A percentile compares a stretch with the other conserved stretches of the same genome.
Evolutionary conservation across 2,888 invertebrate genomes (phyloP).

Genomic region (Beris chalybata): DNA sequence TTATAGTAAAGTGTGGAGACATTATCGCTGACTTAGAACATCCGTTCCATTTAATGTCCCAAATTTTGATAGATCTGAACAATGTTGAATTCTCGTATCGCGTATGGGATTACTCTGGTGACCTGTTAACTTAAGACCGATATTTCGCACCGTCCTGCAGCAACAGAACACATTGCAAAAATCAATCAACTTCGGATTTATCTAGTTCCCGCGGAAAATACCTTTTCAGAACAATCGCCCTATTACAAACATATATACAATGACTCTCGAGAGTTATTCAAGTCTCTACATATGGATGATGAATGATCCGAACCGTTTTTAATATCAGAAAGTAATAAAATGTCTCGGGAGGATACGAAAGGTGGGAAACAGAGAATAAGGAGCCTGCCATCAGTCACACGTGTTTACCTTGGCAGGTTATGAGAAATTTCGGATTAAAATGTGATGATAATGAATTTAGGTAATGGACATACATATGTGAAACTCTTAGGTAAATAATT

Average conservation of each 20-base stretch:
- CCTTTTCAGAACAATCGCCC: constrained; percentile 15
- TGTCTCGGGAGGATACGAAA: constrained; percentile 1
- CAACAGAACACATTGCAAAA: not conserved
- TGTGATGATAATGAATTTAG: constrained; percentile 4
- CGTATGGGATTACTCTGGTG: constrained; percentile 6
- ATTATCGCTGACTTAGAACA: not conserved
- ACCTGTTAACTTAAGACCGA: constrained; percentile 24
- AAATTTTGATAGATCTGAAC: constrained; percentile 23
- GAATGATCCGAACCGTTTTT: constrained; percentile 28
- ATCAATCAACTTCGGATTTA: constrained; percentile 19
- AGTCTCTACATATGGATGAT: constrained; percentile 21
- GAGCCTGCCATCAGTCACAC: not conserved
- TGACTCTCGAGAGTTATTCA: constrained; percentile 2
- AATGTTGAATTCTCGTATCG: not conserved
- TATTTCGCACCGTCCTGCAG: constrained; percentile 2
- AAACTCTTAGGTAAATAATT: too few species aligned
- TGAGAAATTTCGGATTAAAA: constrained; percentile 16
- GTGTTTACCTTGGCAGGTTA: constrained; percentile 22
- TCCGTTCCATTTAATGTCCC: not conserved
- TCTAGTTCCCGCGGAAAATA: not conserved
- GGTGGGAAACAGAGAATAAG: constrained; percentile 5
- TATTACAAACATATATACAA: constrained; percentile 4
- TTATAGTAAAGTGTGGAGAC: not conserved
- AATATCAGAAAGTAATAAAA: constrained; percentile 19
- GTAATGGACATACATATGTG: not conserved